Percentiles rank a stretch among this genome's conserved stretches.
Conservation (phyloP, 2,113 vertebrate species). For the Eublepharis macularius region DNA sequence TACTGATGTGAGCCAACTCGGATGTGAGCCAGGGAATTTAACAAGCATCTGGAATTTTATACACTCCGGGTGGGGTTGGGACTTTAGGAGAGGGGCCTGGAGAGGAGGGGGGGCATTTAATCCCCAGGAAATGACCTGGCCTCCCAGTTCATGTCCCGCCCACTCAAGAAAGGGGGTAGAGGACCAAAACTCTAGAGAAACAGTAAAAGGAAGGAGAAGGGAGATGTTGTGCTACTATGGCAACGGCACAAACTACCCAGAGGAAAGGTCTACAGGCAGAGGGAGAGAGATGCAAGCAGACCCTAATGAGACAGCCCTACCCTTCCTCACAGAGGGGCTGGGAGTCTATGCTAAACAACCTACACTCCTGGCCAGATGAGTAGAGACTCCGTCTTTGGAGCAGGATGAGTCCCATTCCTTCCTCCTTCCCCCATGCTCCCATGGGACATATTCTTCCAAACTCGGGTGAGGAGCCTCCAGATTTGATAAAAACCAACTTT, state of each 20-base stretch:
- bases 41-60: constrained; percentile 27
- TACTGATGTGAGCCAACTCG: background rate
- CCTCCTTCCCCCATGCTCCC: background rate
- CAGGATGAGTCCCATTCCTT: background rate
- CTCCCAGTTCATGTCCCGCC: constrained; percentile 5
- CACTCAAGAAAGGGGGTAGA: background rate
- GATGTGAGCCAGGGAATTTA: constrained; percentile 8
- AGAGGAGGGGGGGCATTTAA: background rate
- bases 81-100: background rate
- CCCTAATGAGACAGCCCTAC: background rate
- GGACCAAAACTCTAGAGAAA: background rate
- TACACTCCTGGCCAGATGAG: background rate
- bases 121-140: constrained; percentile 10
- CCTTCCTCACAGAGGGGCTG: background rate
- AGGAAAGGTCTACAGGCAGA: constrained; percentile 13
- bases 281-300: background rate
- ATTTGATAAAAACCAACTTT: background rate
- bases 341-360: background rate
- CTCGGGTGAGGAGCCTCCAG: background rate
- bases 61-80: background rate
- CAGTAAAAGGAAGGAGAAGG: background rate
- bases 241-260: constrained; percentile 4
- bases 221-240: background rate
- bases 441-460: background rate
- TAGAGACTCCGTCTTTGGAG: constrained; percentile 3